Conservation (phyloP, 2,888 invertebrate species). For the Macrosiphum euphorbiae region DNA sequence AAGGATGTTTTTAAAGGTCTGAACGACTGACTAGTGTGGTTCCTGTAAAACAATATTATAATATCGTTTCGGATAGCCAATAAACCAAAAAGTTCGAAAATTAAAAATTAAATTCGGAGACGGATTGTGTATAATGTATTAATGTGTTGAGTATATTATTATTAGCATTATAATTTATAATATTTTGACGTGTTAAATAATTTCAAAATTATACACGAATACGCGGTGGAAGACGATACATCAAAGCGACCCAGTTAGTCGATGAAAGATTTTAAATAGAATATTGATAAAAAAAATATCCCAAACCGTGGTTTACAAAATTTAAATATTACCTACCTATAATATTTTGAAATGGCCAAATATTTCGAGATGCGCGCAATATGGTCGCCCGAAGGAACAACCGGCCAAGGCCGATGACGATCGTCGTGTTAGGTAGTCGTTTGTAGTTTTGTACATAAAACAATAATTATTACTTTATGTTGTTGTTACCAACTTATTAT, state of each 20-base stretch:
- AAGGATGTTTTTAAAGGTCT: neutral
- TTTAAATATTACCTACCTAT: neutral
- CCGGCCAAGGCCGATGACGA: slow-evolving; percentile 18
- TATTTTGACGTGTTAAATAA: neutral
- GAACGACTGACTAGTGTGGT: no score
- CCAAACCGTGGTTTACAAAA: neutral
- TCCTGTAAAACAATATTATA: neutral
- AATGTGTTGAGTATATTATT: no score
- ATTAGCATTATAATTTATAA: neutral
- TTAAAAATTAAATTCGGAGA: neutral
- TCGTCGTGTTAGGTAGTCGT: neutral
- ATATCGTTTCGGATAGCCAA: neutral
- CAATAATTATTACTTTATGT: neutral
- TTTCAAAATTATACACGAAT: neutral
- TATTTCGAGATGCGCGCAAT: neutral
- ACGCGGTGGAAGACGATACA: neutral
- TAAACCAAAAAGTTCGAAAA: neutral
- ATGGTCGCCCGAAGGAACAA: neutral
- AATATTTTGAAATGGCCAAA: neutral
- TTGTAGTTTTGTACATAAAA: neutral
- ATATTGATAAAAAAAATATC: neutral
- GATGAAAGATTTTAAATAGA: neutral
- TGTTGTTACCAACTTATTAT: neutral
- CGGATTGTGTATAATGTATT: neutral
- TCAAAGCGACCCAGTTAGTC: neutral